phyloP scores from a whole-genome alignment of 2,888 invertebrate species.

The Rutpela maculata region DNA sequence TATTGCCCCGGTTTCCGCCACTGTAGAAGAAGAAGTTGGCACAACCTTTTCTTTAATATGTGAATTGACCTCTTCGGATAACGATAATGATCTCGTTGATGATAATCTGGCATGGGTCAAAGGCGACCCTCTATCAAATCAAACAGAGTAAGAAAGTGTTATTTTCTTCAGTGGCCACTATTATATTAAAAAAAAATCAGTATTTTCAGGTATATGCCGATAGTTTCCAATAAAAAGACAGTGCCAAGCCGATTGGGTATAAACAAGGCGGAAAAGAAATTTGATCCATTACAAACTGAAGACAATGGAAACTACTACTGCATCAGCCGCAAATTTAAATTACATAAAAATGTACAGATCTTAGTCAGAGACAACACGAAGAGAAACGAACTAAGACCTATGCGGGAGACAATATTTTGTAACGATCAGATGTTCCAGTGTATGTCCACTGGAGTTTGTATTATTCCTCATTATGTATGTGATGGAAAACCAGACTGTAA shows the following conservation, averaged over 20 bases:
- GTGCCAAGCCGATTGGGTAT: constrained; percentile 51
- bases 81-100: constrained; percentile 63
- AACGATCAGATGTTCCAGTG: constrained; percentile 71
- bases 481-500: constrained; percentile 76
- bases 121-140: constrained; percentile 51
- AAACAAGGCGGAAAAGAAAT: constrained; percentile 67
- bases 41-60: constrained; percentile 69
- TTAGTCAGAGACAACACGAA: constrained; percentile 63
- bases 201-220: constrained; percentile 41
- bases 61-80: constrained; percentile 65
- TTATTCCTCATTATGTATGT: constrained; percentile 75
- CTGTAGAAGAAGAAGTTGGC: constrained; percentile 68
- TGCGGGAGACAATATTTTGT: constrained; percentile 64
- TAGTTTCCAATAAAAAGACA: constrained; percentile 39
- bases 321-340: constrained; percentile 68
- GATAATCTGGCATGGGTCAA: constrained; percentile 68
- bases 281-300: constrained; percentile 64
- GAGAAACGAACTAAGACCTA: constrained; percentile 54
- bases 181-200: background rate
- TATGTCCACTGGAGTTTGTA: constrained; percentile 71
- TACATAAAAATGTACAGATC: constrained; percentile 66
- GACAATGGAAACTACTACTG: constrained; percentile 70
- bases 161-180: background rate
- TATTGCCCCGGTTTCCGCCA: constrained; percentile 64
- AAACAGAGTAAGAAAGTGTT: constrained; percentile 49